These are phyloP conservation scores for Mechanitis messenoides DNA, from an alignment of 2,888 invertebrate species.

Conservation along the genomic window DNA sequence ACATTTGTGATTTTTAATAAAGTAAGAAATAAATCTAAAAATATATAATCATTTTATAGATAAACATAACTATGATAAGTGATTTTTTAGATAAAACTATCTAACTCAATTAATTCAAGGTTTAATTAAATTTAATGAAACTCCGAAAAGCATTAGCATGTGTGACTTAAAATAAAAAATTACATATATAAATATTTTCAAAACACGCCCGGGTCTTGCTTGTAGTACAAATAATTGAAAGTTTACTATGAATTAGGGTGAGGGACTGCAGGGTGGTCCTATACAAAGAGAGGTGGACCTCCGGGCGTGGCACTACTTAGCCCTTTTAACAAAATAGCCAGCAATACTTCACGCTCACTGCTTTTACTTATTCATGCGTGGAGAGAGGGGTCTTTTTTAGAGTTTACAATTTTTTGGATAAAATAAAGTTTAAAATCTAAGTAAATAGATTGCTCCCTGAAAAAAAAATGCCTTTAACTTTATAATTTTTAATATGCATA, in stretches of 20 bases:
- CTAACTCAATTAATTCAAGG: too few relatives aligned
- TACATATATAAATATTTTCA: constrained; percentile 1
- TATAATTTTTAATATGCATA: too few relatives aligned
- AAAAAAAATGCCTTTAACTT: not conserved
- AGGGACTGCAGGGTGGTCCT: constrained; percentile 32
- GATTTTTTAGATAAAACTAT: too few relatives aligned
- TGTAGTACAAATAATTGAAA: constrained; percentile 10
- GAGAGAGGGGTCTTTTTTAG: constrained; percentile 30
- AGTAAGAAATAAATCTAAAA: too few relatives aligned
- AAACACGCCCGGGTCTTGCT: not conserved
- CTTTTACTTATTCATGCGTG: constrained; percentile 56
- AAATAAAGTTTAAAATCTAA: not conserved
- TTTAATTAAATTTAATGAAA: too few relatives aligned
- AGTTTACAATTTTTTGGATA: constrained; percentile 12
- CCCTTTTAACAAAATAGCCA: constrained; percentile 48
- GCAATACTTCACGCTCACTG: constrained; percentile 46
- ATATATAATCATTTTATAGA: too few relatives aligned
- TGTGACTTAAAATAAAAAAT: constrained; percentile 2
- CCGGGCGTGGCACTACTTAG: constrained; percentile 33
- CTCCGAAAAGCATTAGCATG: not conserved
- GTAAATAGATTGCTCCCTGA: not conserved
- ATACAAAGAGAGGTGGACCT: constrained; percentile 38
- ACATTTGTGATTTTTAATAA: too few relatives aligned
- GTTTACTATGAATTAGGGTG: constrained; percentile 10
- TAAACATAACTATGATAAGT: too few relatives aligned